Evolutionary conservation across 1,140 invertebrate genomes (phyloP), one percentile per base, ranked within the genome.

Genomic region (Stegodyphus dumicola): DNA sequence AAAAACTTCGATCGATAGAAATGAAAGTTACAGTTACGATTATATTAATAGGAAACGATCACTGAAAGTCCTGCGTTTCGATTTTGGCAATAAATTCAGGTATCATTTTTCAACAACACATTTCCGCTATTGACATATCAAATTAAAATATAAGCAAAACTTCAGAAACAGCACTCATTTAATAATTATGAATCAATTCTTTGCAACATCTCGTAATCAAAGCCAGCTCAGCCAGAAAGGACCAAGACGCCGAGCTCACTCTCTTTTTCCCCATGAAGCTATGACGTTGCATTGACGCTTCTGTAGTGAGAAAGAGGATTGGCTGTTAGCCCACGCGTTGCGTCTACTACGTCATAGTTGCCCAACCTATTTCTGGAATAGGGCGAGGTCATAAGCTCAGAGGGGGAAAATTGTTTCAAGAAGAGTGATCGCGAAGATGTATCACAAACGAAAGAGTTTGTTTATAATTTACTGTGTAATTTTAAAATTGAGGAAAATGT

Each of bases 261-360:
- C 51, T 18, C 10, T 15, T 69, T 75, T 77, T 13, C 18, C 56
- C 70, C 69, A 13, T 52, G 17, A 17, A 69, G 52, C 18, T 56
- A 73, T 85, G 81, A 85, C 81, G 81, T 85, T 76, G 0, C 15
- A 48, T n/a, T 53, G 73, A 85, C 53, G 73, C 73, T 56, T 13
- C 17, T 49, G n/a, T 66, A 85, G 11, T 4, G 15, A 7, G 49
- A 48, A 51, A 33, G 51, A 18, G 51, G 73, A 85, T 85, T 85
- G 81, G 81, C 15, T 33, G 17, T 1, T 9, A 5, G 6, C 11
- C 17, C 81, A 71, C 73, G 81, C 81, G 81, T 77, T 85, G 81
- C 81, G 81, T 76, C 81, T 65, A 0, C 65, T 65, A 76, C 81
- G 73, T 76, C 64, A 76, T 18, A 67, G 60, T 9, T 15, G 18